These are phyloP conservation scores for Ophion obscuratus DNA, from an alignment of 2,888 invertebrate species.

Conservation along the genomic window DNA sequence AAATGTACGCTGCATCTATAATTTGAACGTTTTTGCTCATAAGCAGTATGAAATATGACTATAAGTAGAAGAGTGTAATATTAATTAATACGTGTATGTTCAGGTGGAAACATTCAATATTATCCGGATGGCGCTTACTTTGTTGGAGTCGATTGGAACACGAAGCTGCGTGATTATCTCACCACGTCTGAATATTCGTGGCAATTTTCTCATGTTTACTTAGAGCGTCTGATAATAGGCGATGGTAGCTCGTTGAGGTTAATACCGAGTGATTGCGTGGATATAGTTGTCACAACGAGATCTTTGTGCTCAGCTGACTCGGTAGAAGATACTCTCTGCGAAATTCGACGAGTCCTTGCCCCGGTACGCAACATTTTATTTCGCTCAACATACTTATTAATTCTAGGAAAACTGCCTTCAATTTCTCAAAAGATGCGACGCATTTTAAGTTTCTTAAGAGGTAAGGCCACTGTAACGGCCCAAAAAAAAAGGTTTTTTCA, in stretches of 20 bases:
- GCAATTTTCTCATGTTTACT: slow-evolving; percentile 77
- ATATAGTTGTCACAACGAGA: slow-evolving; percentile 79
- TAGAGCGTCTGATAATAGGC: slow-evolving; percentile 77
- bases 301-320: slow-evolving; percentile 79
- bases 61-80: background rate
- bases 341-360: slow-evolving; percentile 78
- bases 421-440: too few species aligned
- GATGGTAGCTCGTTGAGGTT: slow-evolving; percentile 77
- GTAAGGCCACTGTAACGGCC: too few species aligned
- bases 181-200: slow-evolving; percentile 73
- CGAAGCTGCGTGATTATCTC: slow-evolving; percentile 76
- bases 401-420: too few species aligned
- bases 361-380: slow-evolving; percentile 72
- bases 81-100: background rate
- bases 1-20: too few species aligned
- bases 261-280: slow-evolving; percentile 75
- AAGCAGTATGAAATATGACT: too few species aligned
- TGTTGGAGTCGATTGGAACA: slow-evolving; percentile 79
- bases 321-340: slow-evolving; percentile 72
- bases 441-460: too few species aligned
- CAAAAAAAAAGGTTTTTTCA: too few species aligned
- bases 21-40: too few species aligned
- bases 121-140: slow-evolving; percentile 78
- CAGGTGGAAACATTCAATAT: slow-evolving; percentile 80
- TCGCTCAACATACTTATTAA: background rate